phyloP scores from a whole-genome alignment of 2,888 invertebrate genomes.

The Anarsia innoxiella region DNA sequence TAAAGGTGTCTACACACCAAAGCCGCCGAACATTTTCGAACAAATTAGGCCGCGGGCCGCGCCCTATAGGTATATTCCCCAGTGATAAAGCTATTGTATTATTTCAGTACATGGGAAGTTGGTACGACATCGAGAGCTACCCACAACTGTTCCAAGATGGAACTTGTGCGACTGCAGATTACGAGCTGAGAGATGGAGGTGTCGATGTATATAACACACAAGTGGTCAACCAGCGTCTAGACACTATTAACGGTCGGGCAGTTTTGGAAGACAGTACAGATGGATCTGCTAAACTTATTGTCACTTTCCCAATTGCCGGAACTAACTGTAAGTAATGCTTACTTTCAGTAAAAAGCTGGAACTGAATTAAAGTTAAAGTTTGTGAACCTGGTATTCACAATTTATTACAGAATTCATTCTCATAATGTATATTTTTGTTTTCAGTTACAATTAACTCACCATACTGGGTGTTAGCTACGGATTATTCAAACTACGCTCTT shows the following conservation, averaged over 20 bases:
- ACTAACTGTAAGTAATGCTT: constrained; percentile 60
- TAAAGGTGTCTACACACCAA: no score
- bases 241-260: constrained; percentile 69
- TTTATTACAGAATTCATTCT: no score
- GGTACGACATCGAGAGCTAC: constrained; percentile 26
- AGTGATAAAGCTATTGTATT: no score
- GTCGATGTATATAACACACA: constrained; percentile 26
- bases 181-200: constrained; percentile 28
- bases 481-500: constrained; percentile 77
- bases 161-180: constrained; percentile 44
- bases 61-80: no score
- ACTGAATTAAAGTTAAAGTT: no score
- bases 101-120: constrained; percentile 12
- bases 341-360: no score
- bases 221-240: constrained; percentile 30
- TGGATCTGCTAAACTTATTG: constrained; percentile 69
- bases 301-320: constrained; percentile 71
- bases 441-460: constrained; percentile 18
- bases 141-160: constrained; percentile 27
- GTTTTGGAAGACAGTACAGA: constrained; percentile 39
- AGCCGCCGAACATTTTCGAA: no score
- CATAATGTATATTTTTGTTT: no score
- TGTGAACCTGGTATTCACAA: no score
- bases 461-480: constrained; percentile 80
- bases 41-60: no score